Evolutionary conservation across 2,113 vertebrate species (phyloP), one percentile per base, ranked within the genome.

Genomic region (Nycticryphes semicollaris): DNA sequence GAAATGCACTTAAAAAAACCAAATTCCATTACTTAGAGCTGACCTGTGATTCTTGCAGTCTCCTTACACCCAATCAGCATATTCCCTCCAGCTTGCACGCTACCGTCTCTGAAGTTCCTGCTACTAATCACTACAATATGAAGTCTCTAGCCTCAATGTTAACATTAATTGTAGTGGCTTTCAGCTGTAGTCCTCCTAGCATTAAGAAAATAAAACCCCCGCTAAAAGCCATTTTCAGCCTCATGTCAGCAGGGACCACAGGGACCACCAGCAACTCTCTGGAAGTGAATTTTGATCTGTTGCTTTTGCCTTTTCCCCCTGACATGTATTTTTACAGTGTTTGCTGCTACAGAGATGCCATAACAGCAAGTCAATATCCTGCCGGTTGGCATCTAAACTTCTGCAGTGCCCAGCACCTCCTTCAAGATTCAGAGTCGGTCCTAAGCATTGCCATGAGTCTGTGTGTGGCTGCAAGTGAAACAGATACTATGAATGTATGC

Each of bases 81-180:
- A 76, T 79, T 94, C 83, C 76, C 51, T 81, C 83, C 78, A 83
- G 64, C 68, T 94, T 96, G 85, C 94, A 95, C 7, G 60, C 90
- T 87, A 95, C 87, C 6, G 16, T 69, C 91, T 70, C 88, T 89
- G 90, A 91, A 96, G 92, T 96, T 95, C 88, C 85, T 94, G 94
- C 60, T 93, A 30, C 85, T 95, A 96, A 95, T 96, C 84, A 92
- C 75, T 93, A 87, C 96, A 97, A 72, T 90, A 94, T 93, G 93
- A 70, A 93, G 53, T 48, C 77, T 89, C 43, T 81, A 93, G 86
- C 80, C 68, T 93, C 68, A 95, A 51, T 87, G 88, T 94, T 93
- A 95, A 89, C 90, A 86, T 94, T 94, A 90, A 96, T 78, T 84
- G 39, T 41, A 80, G 90, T 51, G 73, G 88, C 86, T 96, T 95